phyloP scores from a whole-genome alignment of 2,113 vertebrate genomes.

The Hypocryptadius cinnamomeus region DNA sequence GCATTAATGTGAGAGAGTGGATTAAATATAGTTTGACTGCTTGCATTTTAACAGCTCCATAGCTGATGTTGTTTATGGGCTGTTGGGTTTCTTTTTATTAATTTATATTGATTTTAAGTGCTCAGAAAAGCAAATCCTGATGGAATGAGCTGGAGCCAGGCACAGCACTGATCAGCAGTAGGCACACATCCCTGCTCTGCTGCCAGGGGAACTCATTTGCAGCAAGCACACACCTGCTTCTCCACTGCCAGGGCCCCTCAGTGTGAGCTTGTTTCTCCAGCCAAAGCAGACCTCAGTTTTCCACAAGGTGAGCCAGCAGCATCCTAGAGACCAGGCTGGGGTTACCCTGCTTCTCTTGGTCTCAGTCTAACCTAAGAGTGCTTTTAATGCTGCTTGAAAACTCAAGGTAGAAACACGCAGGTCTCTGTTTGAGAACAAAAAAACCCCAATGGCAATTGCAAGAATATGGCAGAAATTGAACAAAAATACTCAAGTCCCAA shows the following conservation, averaged over 20 bases:
- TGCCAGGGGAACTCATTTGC: neutral
- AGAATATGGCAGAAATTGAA: neutral
- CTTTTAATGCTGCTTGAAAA: neutral
- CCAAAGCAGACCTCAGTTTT: neutral
- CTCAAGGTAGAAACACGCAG: fast-evolving
- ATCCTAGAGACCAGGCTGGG: neutral
- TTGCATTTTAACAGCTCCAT: conserved; percentile 32
- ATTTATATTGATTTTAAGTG: conserved; percentile 52
- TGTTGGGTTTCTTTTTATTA: conserved; percentile 55
- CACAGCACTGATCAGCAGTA: neutral
- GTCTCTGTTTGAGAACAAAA: neutral
- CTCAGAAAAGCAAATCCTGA: conserved; percentile 15
- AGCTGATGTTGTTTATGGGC: conserved; percentile 47
- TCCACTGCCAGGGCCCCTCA: neutral
- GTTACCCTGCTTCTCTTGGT: neutral
- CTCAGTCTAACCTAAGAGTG: neutral
- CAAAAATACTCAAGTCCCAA: neutral
- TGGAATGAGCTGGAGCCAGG: neutral
- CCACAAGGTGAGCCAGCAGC: neutral
- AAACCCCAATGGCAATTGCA: neutral
- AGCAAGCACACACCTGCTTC: neutral
- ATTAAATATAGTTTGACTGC: conserved; percentile 16
- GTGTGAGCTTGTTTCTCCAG: neutral
- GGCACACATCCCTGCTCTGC: neutral
- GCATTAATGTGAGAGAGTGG: neutral